Evolutionary conservation across 1,140 invertebrate species (phyloP).

Genomic region (Drosophila trapezifrons): DNA sequence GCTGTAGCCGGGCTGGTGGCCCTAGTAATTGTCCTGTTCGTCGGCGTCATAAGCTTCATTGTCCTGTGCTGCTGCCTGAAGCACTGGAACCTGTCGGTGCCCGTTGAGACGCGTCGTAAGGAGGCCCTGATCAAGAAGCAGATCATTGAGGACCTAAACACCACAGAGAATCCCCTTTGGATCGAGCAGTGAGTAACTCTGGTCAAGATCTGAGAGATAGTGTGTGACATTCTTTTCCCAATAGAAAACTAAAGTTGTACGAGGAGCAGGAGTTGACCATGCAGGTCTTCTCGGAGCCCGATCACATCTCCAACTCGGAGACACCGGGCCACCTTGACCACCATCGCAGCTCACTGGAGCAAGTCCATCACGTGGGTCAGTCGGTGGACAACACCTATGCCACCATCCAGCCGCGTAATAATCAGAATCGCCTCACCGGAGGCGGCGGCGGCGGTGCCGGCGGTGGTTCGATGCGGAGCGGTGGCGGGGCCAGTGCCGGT

Average conservation of each 20-base stretch:
- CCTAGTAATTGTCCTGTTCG: slow-evolving; percentile 92
- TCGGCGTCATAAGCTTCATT: slow-evolving; percentile 93
- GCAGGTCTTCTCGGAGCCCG: slow-evolving; percentile 94
- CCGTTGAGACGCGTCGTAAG: slow-evolving; percentile 86
- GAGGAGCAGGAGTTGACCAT: slow-evolving; percentile 97
- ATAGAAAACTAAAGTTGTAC: slow-evolving; percentile 93
- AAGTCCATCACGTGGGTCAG: slow-evolving; percentile 79
- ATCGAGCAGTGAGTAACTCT: slow-evolving; percentile 91
- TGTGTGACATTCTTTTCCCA: slow-evolving; percentile 39
- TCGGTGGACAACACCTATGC: slow-evolving; percentile 92
- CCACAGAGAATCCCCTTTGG: slow-evolving; percentile 96
- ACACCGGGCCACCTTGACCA: slow-evolving; percentile 79
- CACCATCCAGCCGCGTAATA: slow-evolving; percentile 90
- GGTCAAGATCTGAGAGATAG: no score
- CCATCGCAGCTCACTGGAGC: slow-evolving; percentile 83
- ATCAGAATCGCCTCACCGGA: slow-evolving; percentile 64
- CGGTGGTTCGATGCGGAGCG: slow-evolving; percentile 80
- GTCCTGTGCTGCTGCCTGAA: slow-evolving; percentile 95
- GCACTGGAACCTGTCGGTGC: slow-evolving; percentile 88
- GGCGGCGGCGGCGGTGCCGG: slow-evolving; percentile 55
- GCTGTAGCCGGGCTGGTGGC: slow-evolving; percentile 93
- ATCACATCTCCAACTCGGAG: slow-evolving; percentile 80
- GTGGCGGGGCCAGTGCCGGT: slow-evolving; percentile 64
- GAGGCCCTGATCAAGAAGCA: slow-evolving; percentile 92
- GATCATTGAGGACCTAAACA: slow-evolving; percentile 92